Evolutionary conservation across 2,797 vertebrate genomes (phyloP).

Genomic region (Rallus crepitans): DNA sequence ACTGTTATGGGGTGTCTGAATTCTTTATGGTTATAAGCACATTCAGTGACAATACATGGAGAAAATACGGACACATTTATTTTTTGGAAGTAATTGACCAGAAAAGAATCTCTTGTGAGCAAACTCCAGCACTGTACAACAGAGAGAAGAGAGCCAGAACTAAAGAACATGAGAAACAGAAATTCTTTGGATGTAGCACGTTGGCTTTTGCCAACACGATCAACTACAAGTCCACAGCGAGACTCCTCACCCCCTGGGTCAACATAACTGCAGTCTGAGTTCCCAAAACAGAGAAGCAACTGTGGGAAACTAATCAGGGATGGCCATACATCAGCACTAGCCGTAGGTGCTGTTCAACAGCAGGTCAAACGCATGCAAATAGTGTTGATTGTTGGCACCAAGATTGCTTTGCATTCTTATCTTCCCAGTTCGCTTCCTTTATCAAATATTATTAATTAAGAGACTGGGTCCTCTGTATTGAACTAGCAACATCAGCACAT

Average conservation of each 20-base stretch:
- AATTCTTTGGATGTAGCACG: background rate
- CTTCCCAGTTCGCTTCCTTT: background rate
- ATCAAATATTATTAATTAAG: background rate
- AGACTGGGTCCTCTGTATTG: background rate
- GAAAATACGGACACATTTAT: conserved; percentile 25
- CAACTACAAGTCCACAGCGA: background rate
- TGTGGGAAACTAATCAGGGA: background rate
- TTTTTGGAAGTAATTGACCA: conserved; percentile 13
- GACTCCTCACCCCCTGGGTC: background rate
- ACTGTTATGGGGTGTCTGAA: background rate
- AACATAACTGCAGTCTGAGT: background rate
- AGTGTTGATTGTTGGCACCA: background rate
- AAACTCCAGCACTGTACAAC: background rate
- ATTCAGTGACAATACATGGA: background rate
- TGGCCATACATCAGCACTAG: background rate
- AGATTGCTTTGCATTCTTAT: background rate
- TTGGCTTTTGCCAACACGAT: background rate
- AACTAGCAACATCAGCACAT: background rate
- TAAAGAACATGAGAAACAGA: background rate
- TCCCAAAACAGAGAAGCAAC: background rate
- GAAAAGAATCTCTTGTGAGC: background rate
- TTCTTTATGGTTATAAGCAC: background rate
- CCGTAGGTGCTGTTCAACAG: background rate
- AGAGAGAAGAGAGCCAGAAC: background rate
- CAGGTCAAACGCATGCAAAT: background rate